phyloP scores from a whole-genome alignment of 2,797 vertebrate species.

The Halcyon leucocephala region DNA sequence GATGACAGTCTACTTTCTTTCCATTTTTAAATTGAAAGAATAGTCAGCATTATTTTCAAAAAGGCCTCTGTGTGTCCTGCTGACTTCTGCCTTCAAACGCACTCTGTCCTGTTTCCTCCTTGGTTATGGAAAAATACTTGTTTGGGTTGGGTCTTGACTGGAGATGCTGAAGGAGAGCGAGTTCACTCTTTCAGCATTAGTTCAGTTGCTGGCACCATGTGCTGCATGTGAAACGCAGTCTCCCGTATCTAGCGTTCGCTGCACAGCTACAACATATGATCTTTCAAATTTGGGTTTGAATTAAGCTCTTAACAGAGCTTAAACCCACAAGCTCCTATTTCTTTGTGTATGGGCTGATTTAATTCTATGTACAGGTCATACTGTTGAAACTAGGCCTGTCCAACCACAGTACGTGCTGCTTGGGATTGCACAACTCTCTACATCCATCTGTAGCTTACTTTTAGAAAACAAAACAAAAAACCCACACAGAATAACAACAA shows the following conservation, averaged over 20 bases:
- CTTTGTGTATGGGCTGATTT: neutral
- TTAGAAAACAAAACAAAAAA: accelerated
- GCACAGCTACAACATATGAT: neutral
- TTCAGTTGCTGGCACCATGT: neutral
- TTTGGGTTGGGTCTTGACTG: neutral
- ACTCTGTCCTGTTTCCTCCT: neutral
- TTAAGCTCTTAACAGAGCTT: neutral
- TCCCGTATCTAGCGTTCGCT: accelerated
- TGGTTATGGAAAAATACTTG: neutral
- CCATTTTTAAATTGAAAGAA: neutral
- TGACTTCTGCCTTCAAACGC: neutral
- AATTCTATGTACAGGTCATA: accelerated
- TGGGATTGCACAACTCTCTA: accelerated
- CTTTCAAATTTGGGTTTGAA: neutral
- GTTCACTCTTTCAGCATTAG: neutral
- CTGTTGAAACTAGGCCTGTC: neutral
- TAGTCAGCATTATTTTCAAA: neutral
- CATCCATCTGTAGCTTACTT: neutral
- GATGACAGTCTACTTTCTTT: neutral
- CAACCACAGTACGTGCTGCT: neutral
- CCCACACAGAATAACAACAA: neutral
- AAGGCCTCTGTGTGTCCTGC: neutral
- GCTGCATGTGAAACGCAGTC: neutral
- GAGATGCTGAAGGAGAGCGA: neutral
- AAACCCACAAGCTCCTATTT: neutral